Percentiles rank a stretch among this genome's conserved stretches.
Conservation (phyloP, 2,797 vertebrate species). For the Nannoperca obscura region DNA sequence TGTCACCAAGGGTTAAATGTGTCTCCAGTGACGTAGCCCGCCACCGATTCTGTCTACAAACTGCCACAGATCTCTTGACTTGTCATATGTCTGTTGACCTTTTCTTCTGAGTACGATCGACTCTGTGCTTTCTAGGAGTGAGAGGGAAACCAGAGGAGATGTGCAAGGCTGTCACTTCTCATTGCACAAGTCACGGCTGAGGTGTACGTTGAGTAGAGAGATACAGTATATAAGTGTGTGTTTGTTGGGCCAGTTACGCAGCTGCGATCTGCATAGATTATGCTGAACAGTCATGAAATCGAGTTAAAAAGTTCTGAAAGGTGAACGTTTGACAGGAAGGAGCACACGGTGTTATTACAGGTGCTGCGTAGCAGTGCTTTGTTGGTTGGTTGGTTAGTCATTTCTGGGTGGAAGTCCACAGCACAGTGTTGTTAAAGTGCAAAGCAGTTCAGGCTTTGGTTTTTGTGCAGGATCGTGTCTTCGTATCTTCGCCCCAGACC, state of each 20-base stretch:
- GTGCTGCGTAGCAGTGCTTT: neutral
- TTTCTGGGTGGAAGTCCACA: slow-evolving; percentile 1
- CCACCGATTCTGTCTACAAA: slow-evolving; percentile 18
- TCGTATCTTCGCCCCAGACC: neutral
- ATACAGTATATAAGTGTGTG: neutral
- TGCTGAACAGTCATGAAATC: neutral
- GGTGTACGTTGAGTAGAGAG: slow-evolving; percentile 6
- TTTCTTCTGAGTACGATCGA: slow-evolving; percentile 24
- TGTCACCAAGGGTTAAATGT: slow-evolving; percentile 55
- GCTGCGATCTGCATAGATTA: neutral
- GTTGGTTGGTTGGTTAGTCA: neutral
- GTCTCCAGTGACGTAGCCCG: slow-evolving; percentile 22
- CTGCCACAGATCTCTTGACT: slow-evolving; percentile 40
- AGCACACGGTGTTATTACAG: neutral
- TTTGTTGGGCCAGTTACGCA: neutral
- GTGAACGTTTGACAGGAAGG: neutral
- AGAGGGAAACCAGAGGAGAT: slow-evolving; percentile 22
- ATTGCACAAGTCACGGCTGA: slow-evolving; percentile 20
- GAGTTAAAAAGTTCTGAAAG: neutral
- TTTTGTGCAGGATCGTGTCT: neutral
- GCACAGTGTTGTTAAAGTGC: neutral
- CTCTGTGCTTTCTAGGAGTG: slow-evolving; percentile 44
- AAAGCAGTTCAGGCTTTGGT: neutral
- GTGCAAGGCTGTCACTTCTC: slow-evolving; percentile 17
- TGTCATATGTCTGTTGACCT: slow-evolving; percentile 57